A percentile compares a stretch with the other conserved stretches of the same genome.
Evolutionary conservation across 2,888 invertebrate genomes (phyloP).

Genomic region (Lithophane leautieri): DNA sequence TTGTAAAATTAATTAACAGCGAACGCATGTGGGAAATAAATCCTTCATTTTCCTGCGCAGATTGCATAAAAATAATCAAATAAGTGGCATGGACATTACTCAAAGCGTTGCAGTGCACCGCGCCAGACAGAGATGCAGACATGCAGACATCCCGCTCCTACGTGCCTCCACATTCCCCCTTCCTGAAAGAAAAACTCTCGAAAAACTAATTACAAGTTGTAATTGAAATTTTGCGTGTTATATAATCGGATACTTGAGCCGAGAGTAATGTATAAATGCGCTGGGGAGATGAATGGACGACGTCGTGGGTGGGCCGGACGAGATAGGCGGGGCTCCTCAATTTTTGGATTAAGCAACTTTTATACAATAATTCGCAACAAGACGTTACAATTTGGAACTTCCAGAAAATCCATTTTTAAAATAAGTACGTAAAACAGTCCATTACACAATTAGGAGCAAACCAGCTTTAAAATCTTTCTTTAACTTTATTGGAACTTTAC

Average conservation of each 20-base stretch:
- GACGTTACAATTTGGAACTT: slow-evolving; percentile 74
- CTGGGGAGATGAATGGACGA: slow-evolving; percentile 87
- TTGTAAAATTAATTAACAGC: slow-evolving; percentile 87
- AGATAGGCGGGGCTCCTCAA: slow-evolving; percentile 81
- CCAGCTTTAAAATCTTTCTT: slow-evolving; percentile 29
- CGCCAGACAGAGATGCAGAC: slow-evolving; percentile 72
- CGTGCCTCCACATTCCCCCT: slow-evolving; percentile 85
- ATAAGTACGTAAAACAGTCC: slow-evolving; percentile 23
- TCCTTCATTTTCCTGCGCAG: slow-evolving; percentile 87
- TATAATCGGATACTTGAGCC: slow-evolving; percentile 91
- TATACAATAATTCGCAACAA: slow-evolving; percentile 80
- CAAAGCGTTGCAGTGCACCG: slow-evolving; percentile 83
- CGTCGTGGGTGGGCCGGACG: slow-evolving; percentile 78
- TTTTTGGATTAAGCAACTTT: slow-evolving; percentile 84
- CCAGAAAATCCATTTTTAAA: slow-evolving; percentile 62
- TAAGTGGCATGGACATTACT: slow-evolving; percentile 89
- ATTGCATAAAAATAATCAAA: slow-evolving; percentile 90
- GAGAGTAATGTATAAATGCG: slow-evolving; percentile 90
- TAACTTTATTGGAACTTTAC: slow-evolving; percentile 10
- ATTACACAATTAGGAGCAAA: slow-evolving; percentile 43
- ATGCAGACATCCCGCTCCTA: slow-evolving; percentile 73
- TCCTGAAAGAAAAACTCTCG: slow-evolving; percentile 91
- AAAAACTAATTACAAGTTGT: slow-evolving; percentile 91
- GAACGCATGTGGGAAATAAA: slow-evolving; percentile 83
- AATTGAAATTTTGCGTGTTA: slow-evolving; percentile 91